These are phyloP conservation scores for Xylota sylvarum DNA, from an alignment of 2,888 invertebrate species.

Conservation along the genomic window DNA sequence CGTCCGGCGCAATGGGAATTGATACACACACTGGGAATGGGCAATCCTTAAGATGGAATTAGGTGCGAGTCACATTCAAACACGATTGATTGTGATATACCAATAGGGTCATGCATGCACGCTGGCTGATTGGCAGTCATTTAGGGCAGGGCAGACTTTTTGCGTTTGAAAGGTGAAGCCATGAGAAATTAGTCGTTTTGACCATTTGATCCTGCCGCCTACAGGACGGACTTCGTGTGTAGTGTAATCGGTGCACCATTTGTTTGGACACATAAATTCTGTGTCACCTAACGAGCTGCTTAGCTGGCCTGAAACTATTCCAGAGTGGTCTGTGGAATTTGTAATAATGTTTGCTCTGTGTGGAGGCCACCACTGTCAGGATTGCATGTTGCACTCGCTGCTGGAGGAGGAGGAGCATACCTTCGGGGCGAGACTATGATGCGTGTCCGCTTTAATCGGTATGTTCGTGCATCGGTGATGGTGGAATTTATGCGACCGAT, in stretches of 20 bases:
- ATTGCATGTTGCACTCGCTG: conserved; percentile 55
- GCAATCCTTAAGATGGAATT: conserved; percentile 53
- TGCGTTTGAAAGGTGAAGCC: conserved; percentile 25
- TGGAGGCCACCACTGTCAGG: conserved; percentile 47
- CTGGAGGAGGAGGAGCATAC: conserved; percentile 3
- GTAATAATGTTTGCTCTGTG: conserved; percentile 51
- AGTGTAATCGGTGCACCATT: conserved; percentile 58
- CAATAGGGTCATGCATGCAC: conserved; percentile 52
- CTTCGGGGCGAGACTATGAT: conserved; percentile 29
- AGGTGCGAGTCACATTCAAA: conserved; percentile 38
- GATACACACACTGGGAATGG: conserved; percentile 14
- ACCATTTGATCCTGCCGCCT: conserved; percentile 75
- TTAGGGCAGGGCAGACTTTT: conserved; percentile 55
- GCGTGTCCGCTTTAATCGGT: conserved; percentile 60
- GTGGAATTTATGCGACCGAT: conserved; percentile 59
- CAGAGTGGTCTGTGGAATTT: conserved; percentile 58
- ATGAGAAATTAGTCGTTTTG: conserved; percentile 64
- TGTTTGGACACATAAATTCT: conserved; percentile 66
- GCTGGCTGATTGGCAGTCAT: conserved; percentile 62
- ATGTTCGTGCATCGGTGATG: conserved; percentile 65
- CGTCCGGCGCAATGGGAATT: conserved; percentile 12
- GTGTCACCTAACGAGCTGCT: conserved; percentile 70
- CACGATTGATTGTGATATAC: conserved; percentile 56
- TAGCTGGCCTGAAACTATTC: conserved; percentile 30
- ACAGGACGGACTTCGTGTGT: conserved; percentile 5